Base-by-base conservation (phyloP, 1,140 invertebrate species). In the Lerema accius region DNA sequence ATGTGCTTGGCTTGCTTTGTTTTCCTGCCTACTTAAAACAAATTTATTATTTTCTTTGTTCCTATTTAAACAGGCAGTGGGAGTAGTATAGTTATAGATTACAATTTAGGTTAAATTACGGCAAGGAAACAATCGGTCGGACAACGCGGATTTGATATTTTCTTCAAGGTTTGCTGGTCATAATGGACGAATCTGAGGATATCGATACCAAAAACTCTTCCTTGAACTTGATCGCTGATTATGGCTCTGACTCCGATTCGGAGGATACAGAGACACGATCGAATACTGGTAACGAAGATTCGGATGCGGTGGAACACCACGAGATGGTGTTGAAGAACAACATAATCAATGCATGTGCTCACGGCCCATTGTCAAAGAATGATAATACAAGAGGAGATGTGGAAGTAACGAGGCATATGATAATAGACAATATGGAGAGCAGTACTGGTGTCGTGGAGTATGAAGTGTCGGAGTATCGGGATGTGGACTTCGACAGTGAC, bases 261-360 rank as follows among this genome's bases (percentile, higher is more conserved):
- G 86, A 87, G 17, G 80, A 86, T 48, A 80, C 76, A 28, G 82
- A 86, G 19, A 82, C 73, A 3, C 69, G 63, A 50, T 83, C 82
- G 0, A 83, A 82, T 45, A 78, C 77, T n/a, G 77, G 68, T 11
- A 81, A 85, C 45, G 82, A 85, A 17, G 87, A 89, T 65, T 88
- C 84, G 0, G 87, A 89, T 53, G 65, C 81, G 2, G 73, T 80
- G 48, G 84, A 91, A 63, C 71, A 88, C 6, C 89, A 82, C 75
- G 86, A 89, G 65, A 90, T 91, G 86, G 89, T 91, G 17, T 75
- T 89, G 43, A 90, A 90, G 58, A 90, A 91, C 77, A 91, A 91
- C 56, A 90, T 91, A 43, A 91, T 91, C 56, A 91, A 91, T 58
- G 87, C 89, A 14, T 89, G 86, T 67, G 84, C 85, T 42, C 89